Evolutionary conservation across 1,140 invertebrate species (phyloP), one percentile per base, ranked within the genome.

Genomic region (Phocides pigmalion): DNA sequence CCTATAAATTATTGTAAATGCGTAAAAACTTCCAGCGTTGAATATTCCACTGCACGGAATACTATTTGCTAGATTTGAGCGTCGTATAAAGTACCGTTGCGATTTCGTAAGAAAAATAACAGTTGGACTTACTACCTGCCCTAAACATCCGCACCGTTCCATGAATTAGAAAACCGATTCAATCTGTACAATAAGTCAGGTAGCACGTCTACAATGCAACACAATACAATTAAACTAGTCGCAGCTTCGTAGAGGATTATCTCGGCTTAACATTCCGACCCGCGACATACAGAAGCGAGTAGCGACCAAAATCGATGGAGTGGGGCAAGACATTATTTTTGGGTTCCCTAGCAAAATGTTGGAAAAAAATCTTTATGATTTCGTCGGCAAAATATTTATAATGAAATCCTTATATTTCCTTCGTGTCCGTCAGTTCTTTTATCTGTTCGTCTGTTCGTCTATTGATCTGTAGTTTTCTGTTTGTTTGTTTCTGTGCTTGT

Each of bases 231-330:
- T 67, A 68, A 64, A 74, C 62, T 66, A 71, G 76, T 56, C 64
- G 65, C 65, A 64, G 65, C 65, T 71, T 46, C 51, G 51, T 58
- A 79, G 84, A 8, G 53, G 53, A 88, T 89, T 82, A 88, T 85
- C 83, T 74, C 70, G 68, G 82, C 81, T 90, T 89, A 87, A 87
- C 72, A 90, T 90, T 87, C 84, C 84, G 46, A 67, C 66, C 72
- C 58, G 64, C 66, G 46, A 76, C n/a, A n/a, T n/a, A 73, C 71
- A 68, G 41, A 64, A 47, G 44, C 72, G 41, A n/a, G 62, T 62
- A 19, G 63, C 63, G 72, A 74, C 66, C 76, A 70, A 74, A 66
- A 58, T 70, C 59, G 69, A 72, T 75, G 68, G 79, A 72, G 69
- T 72, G 71, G 71, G 71, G 78, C 74, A 70, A 69, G n/a, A n/a